phyloP scores from a whole-genome alignment of 2,113 vertebrate species.

The Bubo blakistoni region DNA sequence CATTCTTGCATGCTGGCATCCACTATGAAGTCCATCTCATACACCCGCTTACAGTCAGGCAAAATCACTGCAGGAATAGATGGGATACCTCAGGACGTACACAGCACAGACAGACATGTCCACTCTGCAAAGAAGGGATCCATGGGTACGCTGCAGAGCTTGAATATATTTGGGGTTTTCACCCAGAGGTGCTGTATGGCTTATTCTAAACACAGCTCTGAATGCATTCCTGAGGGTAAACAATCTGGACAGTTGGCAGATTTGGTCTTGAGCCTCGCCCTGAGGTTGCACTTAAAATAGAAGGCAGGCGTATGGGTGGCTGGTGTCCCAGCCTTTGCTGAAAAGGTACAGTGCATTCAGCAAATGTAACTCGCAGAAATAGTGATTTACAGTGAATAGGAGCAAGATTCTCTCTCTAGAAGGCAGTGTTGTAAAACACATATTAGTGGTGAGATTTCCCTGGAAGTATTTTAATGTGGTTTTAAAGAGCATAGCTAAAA shows the following conservation, averaged over 20 bases:
- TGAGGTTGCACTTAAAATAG: constrained; percentile 26
- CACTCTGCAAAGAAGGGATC: not conserved
- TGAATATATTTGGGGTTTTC: not conserved
- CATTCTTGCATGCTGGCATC: not conserved
- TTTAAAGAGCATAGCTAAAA: constrained; percentile 30
- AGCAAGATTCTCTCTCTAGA: constrained; percentile 45
- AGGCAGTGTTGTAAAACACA: constrained; percentile 55
- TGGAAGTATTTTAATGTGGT: not conserved
- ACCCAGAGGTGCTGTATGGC: not conserved
- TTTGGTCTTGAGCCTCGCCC: not conserved
- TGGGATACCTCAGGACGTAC: fast-evolving
- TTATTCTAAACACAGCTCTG: not conserved
- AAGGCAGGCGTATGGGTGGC: not conserved
- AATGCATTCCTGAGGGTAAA: not conserved
- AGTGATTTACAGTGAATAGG: not conserved
- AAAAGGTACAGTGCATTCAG: not conserved
- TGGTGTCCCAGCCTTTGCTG: not conserved
- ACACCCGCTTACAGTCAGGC: not conserved
- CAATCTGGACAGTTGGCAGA: not conserved
- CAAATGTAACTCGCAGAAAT: not conserved
- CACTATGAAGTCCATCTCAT: not conserved
- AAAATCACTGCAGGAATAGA: not conserved
- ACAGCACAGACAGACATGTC: fast-evolving
- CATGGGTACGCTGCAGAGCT: not conserved
- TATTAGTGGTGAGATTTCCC: not conserved